These are phyloP conservation scores for Oligia latruncula DNA, from an alignment of 2,888 invertebrate species.

Conservation along the genomic window DNA sequence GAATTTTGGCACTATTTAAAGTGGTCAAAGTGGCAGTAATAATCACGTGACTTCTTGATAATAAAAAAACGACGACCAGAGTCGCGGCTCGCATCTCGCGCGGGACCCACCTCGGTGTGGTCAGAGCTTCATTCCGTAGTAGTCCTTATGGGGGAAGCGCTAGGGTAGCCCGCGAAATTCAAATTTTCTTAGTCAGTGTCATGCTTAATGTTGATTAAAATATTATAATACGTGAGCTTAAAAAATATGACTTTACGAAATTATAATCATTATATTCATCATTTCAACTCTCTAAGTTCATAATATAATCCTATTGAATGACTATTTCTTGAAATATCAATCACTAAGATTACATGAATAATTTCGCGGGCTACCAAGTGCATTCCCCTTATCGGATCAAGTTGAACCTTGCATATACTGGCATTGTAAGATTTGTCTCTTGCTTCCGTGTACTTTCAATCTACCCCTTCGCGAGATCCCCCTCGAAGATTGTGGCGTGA, in stretches of 20 bases:
- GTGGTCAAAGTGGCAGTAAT: neutral
- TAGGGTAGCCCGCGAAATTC: neutral
- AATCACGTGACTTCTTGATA: neutral
- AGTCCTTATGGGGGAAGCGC: neutral
- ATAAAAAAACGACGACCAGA: neutral
- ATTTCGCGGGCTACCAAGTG: neutral
- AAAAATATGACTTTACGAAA: too few species aligned
- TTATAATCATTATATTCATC: neutral
- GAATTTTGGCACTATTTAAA: neutral
- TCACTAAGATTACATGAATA: neutral
- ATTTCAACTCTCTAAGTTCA: neutral
- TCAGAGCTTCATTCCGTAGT: neutral
- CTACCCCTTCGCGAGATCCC: constrained; percentile 27
- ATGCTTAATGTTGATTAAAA: too few species aligned
- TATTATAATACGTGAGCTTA: too few species aligned
- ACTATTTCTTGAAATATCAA: neutral
- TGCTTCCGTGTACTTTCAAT: neutral
- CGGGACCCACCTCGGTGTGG: too few species aligned
- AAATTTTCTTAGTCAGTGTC: neutral
- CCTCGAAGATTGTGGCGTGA: constrained; percentile 15
- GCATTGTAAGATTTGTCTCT: neutral
- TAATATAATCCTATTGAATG: neutral
- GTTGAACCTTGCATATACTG: neutral
- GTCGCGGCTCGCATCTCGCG: neutral
- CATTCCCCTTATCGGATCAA: too few species aligned